Percentiles rank a stretch among this genome's conserved stretches.
Conservation (phyloP, 2,888 invertebrate species). For the Pherbina coryleti region DNA sequence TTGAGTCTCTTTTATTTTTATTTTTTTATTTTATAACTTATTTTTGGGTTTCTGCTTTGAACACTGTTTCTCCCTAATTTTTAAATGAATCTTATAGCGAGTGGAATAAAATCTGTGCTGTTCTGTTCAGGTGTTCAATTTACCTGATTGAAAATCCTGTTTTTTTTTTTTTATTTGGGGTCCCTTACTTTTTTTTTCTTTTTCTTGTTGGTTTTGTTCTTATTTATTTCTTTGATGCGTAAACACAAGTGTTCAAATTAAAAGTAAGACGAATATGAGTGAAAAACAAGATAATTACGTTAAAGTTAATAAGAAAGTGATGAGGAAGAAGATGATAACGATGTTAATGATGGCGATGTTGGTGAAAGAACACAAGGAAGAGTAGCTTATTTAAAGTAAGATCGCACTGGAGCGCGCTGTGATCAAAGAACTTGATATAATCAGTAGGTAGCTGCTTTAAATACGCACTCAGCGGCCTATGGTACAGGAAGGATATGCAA, state of each 20-base stretch:
- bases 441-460: too few species aligned
- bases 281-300: constrained; percentile 24
- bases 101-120: constrained; percentile 54
- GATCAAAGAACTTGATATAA: constrained; percentile 10
- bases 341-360: too few species aligned
- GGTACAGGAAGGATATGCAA: too few species aligned
- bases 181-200: background rate
- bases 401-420: background rate
- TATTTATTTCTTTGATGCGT: background rate
- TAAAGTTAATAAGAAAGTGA: constrained; percentile 15
- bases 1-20: constrained; percentile 6
- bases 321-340: background rate
- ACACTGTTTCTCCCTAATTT: constrained; percentile 41
- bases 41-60: constrained; percentile 27
- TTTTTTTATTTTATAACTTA: background rate
- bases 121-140: constrained; percentile 61
- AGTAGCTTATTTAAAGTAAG: background rate
- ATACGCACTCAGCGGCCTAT: too few species aligned
- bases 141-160: constrained; percentile 59
- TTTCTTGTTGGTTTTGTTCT: background rate
- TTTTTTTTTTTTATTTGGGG: background rate
- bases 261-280: constrained; percentile 5
- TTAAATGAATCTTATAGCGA: background rate
- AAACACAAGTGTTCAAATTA: constrained; percentile 33
- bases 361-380: background rate